phyloP scores from a whole-genome alignment of 2,113 vertebrate genomes.

The Anguilla japonica region DNA sequence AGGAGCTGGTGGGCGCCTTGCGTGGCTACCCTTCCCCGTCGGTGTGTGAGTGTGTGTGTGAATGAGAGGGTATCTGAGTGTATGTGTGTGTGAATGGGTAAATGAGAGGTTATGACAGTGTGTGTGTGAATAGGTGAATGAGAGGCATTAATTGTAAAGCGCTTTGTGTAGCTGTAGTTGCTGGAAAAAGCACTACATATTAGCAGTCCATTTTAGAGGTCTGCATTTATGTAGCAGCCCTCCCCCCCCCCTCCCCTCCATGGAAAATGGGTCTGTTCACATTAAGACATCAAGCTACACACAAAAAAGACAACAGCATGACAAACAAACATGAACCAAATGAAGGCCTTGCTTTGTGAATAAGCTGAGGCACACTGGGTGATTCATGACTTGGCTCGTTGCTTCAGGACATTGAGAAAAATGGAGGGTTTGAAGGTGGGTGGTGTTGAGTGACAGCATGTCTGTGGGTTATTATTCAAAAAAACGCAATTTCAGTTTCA shows the following conservation, averaged over 20 bases:
- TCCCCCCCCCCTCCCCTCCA: too few species aligned
- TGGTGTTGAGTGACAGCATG: slow-evolving; percentile 46
- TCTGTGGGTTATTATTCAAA: slow-evolving; percentile 19
- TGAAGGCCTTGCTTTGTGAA: slow-evolving; percentile 20
- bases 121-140: too few species aligned
- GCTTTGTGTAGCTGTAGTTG: too few species aligned
- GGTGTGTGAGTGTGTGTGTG: too few species aligned
- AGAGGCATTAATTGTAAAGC: too few species aligned
- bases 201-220: background rate
- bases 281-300: background rate
- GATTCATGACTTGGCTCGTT: slow-evolving; percentile 65
- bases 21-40: too few species aligned
- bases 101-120: too few species aligned
- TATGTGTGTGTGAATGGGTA: too few species aligned
- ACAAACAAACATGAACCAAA: background rate
- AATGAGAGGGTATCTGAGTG: too few species aligned
- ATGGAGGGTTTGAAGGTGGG: slow-evolving; percentile 60
- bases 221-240: too few species aligned
- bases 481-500: slow-evolving; percentile 4
- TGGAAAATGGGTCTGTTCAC: background rate
- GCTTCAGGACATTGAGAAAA: slow-evolving; percentile 62
- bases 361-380: slow-evolving; percentile 51
- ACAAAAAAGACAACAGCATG: background rate
- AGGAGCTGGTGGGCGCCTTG: too few species aligned
- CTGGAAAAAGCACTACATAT: too few species aligned